Evolutionary conservation across 2,888 invertebrate genomes (phyloP).

Genomic region (Belgica antarctica): DNA sequence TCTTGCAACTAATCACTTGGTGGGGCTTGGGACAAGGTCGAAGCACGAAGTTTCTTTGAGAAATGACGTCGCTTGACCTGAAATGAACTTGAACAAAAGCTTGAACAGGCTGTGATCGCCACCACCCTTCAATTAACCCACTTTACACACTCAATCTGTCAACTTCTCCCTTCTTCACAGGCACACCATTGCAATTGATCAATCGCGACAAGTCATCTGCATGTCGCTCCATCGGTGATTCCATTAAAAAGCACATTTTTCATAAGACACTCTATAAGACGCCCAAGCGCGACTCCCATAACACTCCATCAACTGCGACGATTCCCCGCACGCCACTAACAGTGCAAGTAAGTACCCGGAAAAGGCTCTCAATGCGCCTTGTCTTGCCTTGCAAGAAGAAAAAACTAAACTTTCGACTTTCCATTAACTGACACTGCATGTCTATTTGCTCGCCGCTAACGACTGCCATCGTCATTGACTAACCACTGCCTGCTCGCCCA

Average conservation of each 20-base stretch:
- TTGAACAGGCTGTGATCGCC: too few relatives aligned
- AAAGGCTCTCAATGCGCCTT: too few relatives aligned
- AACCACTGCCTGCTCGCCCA: neutral
- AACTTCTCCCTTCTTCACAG: slow-evolving; percentile 53
- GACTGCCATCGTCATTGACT: neutral
- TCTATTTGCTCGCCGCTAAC: neutral
- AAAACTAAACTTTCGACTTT: neutral
- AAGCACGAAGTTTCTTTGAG: neutral
- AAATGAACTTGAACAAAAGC: too few relatives aligned
- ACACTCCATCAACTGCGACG: slow-evolving; percentile 46
- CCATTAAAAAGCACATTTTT: slow-evolving; percentile 82
- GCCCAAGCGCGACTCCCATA: slow-evolving; percentile 50
- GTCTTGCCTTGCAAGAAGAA: neutral
- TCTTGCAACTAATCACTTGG: too few relatives aligned
- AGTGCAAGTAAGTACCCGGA: slow-evolving; percentile 26
- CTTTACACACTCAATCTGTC: too few relatives aligned
- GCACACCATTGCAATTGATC: slow-evolving; percentile 69
- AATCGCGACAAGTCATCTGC: slow-evolving; percentile 58
- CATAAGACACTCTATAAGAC: slow-evolving; percentile 62
- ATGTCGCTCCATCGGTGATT: slow-evolving; percentile 70
- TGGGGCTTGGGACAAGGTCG: too few relatives aligned
- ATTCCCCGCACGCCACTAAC: slow-evolving; percentile 15
- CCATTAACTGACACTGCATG: neutral
- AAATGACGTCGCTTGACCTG: too few relatives aligned
- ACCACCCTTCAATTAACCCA: too few relatives aligned